These are phyloP conservation scores for Austrofundulus limnaeus DNA, from an alignment of 2,113 vertebrate species.

Conservation along the genomic window DNA sequence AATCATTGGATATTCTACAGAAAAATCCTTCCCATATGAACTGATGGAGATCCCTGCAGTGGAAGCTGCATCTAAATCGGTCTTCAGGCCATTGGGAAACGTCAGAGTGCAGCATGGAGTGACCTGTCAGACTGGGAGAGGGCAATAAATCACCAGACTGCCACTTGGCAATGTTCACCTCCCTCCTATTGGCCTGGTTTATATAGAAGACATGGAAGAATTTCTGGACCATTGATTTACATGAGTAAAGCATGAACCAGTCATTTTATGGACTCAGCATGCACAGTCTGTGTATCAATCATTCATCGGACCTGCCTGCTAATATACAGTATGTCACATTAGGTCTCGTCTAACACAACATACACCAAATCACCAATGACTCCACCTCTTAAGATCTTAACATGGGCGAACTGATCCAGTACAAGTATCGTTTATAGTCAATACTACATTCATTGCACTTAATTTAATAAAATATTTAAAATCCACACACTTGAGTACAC, in stretches of 20 bases:
- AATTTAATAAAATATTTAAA: too few relatives aligned
- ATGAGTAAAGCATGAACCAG: background rate
- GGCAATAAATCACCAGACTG: conserved; percentile 41
- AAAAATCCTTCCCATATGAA: conserved; percentile 37
- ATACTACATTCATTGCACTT: too few relatives aligned
- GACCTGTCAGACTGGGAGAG: conserved; percentile 42
- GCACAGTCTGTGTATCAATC: too few relatives aligned
- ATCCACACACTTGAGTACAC: too few relatives aligned
- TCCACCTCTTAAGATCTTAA: too few relatives aligned
- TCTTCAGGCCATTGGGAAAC: conserved; percentile 22
- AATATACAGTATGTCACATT: too few relatives aligned
- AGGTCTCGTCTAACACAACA: too few relatives aligned
- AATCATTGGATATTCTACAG: conserved; percentile 34
- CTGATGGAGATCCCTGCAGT: conserved; percentile 10
- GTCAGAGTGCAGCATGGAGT: conserved; percentile 21
- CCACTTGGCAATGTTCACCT: conserved; percentile 34
- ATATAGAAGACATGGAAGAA: background rate
- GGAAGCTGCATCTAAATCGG: conserved; percentile 38
- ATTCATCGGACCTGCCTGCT: too few relatives aligned
- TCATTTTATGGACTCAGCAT: too few relatives aligned
- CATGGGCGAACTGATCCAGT: too few relatives aligned
- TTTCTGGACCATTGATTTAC: conserved; percentile 24
- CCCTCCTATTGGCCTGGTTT: conserved; percentile 18
- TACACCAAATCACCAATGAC: too few relatives aligned
- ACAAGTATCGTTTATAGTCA: too few relatives aligned